Percentiles rank a stretch among this genome's conserved stretches.
Evolutionary conservation across 2,113 vertebrate species (phyloP).

Genomic region (Empidonax traillii): DNA sequence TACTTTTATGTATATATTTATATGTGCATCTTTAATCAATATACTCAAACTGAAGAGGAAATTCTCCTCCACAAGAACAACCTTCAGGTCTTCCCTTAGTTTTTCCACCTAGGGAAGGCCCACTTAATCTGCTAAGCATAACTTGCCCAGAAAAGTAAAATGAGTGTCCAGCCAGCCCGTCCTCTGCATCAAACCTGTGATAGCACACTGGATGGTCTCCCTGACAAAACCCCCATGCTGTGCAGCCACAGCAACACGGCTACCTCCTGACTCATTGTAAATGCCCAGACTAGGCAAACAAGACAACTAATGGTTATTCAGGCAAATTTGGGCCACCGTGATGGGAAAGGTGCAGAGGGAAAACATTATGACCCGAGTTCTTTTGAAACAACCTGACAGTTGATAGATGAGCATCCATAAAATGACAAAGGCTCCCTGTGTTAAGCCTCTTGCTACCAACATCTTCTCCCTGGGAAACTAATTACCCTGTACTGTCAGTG

Average conservation of each 20-base stretch:
- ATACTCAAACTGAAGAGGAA: neutral
- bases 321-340: constrained; percentile 76
- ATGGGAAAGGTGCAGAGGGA: constrained; percentile 81
- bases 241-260: constrained; percentile 66
- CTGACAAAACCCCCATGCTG: neutral
- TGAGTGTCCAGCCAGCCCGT: neutral
- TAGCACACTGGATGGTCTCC: neutral
- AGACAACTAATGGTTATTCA: constrained; percentile 72
- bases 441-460: constrained; percentile 66
- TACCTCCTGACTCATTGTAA: constrained; percentile 72
- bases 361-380: constrained; percentile 75
- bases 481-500: constrained; percentile 72
- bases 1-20: neutral
- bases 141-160: neutral
- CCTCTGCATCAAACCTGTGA: neutral
- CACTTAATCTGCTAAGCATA: neutral
- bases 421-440: constrained; percentile 80
- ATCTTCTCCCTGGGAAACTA: constrained; percentile 83
- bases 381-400: constrained; percentile 84
- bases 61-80: neutral
- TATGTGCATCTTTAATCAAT: neutral
- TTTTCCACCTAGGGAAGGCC: neutral
- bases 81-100: neutral
- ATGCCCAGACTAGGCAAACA: constrained; percentile 79
- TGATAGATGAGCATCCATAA: constrained; percentile 88